Conservation (phyloP, 1,140 invertebrate genomes). For the Aphelenchoides besseyi region DNA sequence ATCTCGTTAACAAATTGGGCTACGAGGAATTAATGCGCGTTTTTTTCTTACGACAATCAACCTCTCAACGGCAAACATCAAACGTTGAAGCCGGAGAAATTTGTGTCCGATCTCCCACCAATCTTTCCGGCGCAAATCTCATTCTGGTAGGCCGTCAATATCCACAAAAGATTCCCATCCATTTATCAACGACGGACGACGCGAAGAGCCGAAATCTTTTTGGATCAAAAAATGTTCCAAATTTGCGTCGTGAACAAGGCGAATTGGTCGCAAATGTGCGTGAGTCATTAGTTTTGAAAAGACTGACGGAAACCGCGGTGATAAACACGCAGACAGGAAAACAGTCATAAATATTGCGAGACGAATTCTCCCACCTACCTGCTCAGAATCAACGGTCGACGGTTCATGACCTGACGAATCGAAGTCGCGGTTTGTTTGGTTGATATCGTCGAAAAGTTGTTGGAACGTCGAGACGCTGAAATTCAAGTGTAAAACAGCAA, state of each 20-base stretch:
- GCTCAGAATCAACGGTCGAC: slow-evolving; percentile 9
- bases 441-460: neutral
- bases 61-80: neutral
- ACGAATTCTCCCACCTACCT: slow-evolving; percentile 5
- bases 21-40: neutral
- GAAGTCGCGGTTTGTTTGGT: neutral
- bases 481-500: too few species aligned
- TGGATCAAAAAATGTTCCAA: neutral
- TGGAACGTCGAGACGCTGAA: slow-evolving; percentile 11
- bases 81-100: neutral
- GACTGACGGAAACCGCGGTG: neutral
- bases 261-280: neutral
- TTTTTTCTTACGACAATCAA: neutral
- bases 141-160: too few species aligned
- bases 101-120: neutral
- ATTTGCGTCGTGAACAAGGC: neutral
- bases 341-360: neutral
- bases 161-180: neutral
- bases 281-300: slow-evolving; percentile 4
- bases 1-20: too few species aligned
- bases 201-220: neutral
- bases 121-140: neutral
- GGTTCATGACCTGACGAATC: neutral
- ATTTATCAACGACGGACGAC: slow-evolving; percentile 3
- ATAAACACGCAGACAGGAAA: slow-evolving; percentile 9